A percentile compares a stretch with the other conserved stretches of the same genome.
Evolutionary conservation across 2,888 invertebrate genomes (phyloP).

Genomic region (Spicauda simplicius): DNA sequence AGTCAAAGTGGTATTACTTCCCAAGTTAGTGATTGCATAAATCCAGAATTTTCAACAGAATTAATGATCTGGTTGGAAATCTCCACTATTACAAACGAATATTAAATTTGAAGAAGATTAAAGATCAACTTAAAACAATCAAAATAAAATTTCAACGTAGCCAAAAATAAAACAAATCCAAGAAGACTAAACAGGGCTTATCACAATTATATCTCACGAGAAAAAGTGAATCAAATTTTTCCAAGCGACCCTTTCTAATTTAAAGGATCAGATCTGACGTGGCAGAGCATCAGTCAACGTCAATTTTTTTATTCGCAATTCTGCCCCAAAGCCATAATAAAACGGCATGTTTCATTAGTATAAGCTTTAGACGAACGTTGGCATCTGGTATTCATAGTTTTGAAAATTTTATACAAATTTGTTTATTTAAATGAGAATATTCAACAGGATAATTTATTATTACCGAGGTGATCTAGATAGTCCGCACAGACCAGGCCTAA

Average conservation of each 20-base stretch:
- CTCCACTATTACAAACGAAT: too few species aligned
- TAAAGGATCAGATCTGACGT: slow-evolving; percentile 39
- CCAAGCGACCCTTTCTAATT: slow-evolving; percentile 26
- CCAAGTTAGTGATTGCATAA: too few species aligned
- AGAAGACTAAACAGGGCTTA: background rate
- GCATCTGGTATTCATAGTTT: slow-evolving; percentile 26
- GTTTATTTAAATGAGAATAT: background rate
- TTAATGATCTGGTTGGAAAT: too few species aligned
- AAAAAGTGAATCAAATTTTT: slow-evolving; percentile 7
- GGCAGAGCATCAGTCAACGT: slow-evolving; percentile 50
- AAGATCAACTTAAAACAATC: background rate
- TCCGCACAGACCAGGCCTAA: too few species aligned
- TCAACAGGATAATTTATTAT: background rate
- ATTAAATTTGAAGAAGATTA: background rate
- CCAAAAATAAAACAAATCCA: background rate
- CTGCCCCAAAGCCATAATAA: slow-evolving; percentile 39
- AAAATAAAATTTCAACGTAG: background rate
- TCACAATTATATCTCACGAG: background rate
- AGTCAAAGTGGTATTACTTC: too few species aligned
- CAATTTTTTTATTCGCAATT: slow-evolving; percentile 45
- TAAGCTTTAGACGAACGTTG: slow-evolving; percentile 38
- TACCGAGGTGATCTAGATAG: background rate
- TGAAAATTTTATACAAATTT: slow-evolving; percentile 2
- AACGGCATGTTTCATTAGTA: slow-evolving; percentile 45
- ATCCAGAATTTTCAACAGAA: too few species aligned